Evolutionary conservation across 2,113 vertebrate genomes (phyloP).

Genomic region (Colossoma macropomum): DNA sequence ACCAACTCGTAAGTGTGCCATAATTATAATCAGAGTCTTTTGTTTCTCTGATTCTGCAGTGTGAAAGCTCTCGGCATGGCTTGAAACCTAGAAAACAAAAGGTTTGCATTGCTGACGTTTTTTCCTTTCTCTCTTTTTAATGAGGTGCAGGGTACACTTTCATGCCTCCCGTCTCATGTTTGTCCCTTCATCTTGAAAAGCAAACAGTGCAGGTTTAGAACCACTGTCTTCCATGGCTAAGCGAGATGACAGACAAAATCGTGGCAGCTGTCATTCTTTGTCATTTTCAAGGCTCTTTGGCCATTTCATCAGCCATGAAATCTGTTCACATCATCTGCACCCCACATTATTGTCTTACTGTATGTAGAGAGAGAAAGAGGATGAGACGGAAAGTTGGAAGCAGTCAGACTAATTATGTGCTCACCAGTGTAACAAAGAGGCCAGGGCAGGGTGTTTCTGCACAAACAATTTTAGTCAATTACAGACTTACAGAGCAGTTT

Average conservation of each 20-base stretch:
- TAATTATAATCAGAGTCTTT: conserved; percentile 67
- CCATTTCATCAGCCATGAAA: background rate
- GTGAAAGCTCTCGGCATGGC: conserved; percentile 33
- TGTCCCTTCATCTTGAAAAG: conserved; percentile 10
- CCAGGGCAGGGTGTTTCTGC: conserved; percentile 1
- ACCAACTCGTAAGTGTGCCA: conserved; percentile 16
- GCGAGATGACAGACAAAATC: background rate
- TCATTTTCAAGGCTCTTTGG: background rate
- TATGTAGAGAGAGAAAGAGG: background rate
- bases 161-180: background rate
- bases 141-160: conserved; percentile 3
- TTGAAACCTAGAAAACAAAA: conserved; percentile 25
- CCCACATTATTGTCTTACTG: conserved; percentile 24
- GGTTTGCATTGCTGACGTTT: background rate
- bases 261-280: background rate
- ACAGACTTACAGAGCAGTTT: conserved; percentile 38
- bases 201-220: background rate
- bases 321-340: background rate
- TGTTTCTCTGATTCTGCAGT: conserved; percentile 20
- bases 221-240: background rate
- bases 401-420: conserved; percentile 7
- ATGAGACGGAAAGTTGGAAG: background rate
- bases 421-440: conserved; percentile 23
- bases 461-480: conserved; percentile 41
- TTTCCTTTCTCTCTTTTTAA: conserved; percentile 17